These are phyloP conservation scores for Polymixis flavicincta DNA, from an alignment of 2,888 invertebrate genomes.

Conservation along the genomic window DNA sequence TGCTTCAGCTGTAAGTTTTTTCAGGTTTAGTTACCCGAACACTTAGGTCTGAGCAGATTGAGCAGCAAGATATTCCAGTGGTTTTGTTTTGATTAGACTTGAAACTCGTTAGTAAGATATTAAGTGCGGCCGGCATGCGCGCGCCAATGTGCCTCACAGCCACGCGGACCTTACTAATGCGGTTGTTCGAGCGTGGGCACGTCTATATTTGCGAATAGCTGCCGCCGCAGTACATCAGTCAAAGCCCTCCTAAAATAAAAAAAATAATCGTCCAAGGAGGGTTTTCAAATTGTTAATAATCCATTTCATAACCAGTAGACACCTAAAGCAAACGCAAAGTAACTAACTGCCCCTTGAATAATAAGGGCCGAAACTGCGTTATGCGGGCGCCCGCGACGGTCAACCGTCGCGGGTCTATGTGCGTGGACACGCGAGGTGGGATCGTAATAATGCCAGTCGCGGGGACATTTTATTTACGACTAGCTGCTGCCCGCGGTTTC, in stretches of 20 bases:
- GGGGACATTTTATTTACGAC: no score
- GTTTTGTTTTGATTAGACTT: neutral
- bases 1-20: neutral
- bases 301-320: neutral
- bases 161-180: neutral
- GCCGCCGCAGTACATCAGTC: neutral
- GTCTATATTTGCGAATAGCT: neutral
- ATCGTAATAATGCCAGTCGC: no score
- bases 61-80: neutral
- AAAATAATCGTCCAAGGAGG: neutral
- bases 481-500: no score
- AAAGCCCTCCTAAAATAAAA: neutral
- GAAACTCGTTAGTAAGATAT: neutral
- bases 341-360: neutral
- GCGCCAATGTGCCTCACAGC: neutral
- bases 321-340: neutral
- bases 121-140: neutral
- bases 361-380: no score
- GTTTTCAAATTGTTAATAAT: neutral
- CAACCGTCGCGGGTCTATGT: no score
- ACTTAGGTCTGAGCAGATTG: no score
- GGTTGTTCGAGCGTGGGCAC: neutral
- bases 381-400: no score
- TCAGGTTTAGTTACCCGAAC: neutral
- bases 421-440: no score